A percentile compares a stretch with the other conserved stretches of the same genome.
Evolutionary conservation across 1,140 invertebrate genomes (phyloP).

Genomic region (Brachionus plicatilis): DNA sequence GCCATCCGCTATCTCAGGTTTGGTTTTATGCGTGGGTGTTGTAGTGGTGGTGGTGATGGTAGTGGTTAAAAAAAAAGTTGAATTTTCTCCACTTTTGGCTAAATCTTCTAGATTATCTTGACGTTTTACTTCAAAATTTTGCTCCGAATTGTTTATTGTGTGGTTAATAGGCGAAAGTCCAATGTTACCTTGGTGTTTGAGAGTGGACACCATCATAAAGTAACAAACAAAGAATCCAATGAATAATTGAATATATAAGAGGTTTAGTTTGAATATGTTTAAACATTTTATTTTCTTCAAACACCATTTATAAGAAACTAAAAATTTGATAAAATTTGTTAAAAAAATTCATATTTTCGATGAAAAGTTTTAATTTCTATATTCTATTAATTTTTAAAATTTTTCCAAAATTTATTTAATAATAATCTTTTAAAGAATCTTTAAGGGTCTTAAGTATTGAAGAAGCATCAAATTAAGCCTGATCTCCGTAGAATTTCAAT

Average conservation of each 20-base stretch:
- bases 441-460: too few relatives aligned
- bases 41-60: not conserved
- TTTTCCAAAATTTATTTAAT: too few relatives aligned
- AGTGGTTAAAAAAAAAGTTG: not conserved
- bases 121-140: not conserved
- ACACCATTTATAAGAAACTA: slow-evolving; percentile 26
- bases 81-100: not conserved
- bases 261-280: not conserved
- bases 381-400: too few relatives aligned
- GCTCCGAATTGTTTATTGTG: not conserved
- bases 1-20: slow-evolving; percentile 30
- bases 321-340: not conserved
- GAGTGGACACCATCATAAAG: not conserved
- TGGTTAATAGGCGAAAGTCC: not conserved
- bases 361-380: too few relatives aligned
- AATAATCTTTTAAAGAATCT: too few relatives aligned
- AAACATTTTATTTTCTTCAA: slow-evolving; percentile 10
- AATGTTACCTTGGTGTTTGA: not conserved
- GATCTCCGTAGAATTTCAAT: too few relatives aligned
- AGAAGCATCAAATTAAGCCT: too few relatives aligned
- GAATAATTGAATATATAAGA: slow-evolving; percentile 7
- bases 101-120: not conserved
- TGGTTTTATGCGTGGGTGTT: not conserved
- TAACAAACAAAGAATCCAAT: slow-evolving; percentile 8
- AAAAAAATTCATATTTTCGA: not conserved